Percentiles rank a stretch among this genome's conserved stretches.
These are phyloP conservation scores for Cyphomyrmex costatus DNA, from an alignment of 1,140 invertebrate genomes.

Conservation along the genomic window DNA sequence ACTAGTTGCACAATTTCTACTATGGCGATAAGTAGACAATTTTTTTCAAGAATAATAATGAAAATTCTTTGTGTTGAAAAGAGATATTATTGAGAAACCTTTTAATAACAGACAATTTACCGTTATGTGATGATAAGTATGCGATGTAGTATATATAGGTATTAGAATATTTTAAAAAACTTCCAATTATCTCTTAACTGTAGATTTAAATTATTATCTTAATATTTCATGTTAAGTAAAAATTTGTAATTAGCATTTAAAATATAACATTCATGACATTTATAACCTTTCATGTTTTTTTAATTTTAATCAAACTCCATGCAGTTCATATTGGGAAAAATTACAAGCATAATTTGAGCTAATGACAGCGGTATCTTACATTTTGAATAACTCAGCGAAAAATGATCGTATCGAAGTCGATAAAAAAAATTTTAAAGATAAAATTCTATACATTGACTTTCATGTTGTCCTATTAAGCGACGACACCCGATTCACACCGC, in stretches of 20 bases:
- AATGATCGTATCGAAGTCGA: too few relatives aligned
- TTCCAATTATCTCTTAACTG: slow-evolving; percentile 9
- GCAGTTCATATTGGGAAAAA: too few relatives aligned
- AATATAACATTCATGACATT: neutral
- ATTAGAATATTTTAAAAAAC: neutral
- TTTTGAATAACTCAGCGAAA: too few relatives aligned
- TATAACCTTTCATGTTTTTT: neutral
- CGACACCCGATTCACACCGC: too few relatives aligned
- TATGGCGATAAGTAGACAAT: neutral
- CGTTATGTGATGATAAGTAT: neutral
- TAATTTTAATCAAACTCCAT: too few relatives aligned
- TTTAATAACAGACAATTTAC: slow-evolving; percentile 15
- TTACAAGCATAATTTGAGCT: too few relatives aligned
- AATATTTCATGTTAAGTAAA: neutral
- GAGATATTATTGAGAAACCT: neutral
- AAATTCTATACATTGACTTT: too few relatives aligned
- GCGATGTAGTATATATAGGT: neutral
- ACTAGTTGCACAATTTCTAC: slow-evolving; percentile 30
- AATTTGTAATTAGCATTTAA: neutral
- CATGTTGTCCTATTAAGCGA: too few relatives aligned
- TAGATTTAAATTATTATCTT: slow-evolving; percentile 4
- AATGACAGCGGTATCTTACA: too few relatives aligned
- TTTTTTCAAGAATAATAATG: slow-evolving; percentile 33
- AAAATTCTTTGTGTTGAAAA: neutral
- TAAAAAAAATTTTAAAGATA: too few relatives aligned